Base-by-base conservation (phyloP, 1,140 invertebrate species). In the Polypedilum vanderplanki region DNA sequence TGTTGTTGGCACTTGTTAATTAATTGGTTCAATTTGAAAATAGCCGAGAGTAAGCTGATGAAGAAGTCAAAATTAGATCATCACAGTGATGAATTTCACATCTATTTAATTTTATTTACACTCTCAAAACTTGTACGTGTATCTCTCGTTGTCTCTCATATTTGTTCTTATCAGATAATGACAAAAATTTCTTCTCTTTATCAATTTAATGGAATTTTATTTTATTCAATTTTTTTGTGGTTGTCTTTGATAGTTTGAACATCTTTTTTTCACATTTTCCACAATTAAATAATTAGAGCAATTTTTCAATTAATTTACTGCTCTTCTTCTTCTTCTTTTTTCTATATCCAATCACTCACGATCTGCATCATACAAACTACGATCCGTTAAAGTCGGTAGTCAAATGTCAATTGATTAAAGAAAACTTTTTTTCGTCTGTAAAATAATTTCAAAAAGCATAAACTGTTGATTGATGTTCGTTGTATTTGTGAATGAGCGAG, bases 11-110 rank as follows among this genome's bases (percentile, higher is more conserved):
- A 70, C 65, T 70, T 22, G 65, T 70, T 70, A 70, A 70, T 70
- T 70, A 70, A 70, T 70, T 70, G 18, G 65, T 18, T 70, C 65
- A 70, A 70, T 70, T 70, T 70, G 20, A 70, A 33, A 33, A 33
- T 7, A n/a, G 12, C 46, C 46, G 12, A n/a, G 12, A n/a, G 4
- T 57, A 57, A n/a, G 2, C 41, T 12, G 2, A 46, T 46, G 41
- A 12, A 46, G 12, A n/a, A 57, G 46, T 15, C 46, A 70, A 70
- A 70, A 70, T 70, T n/a, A 70, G 65, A 18, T 70, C 65, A 70
- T 70, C 65, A 22, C 17, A 20, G 17, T 20, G 20, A 70, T 9
- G 18, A 70, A 18, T 70, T 20, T 70, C 17, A 18, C 7, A 17
- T 67, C 17, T 67, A 8, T 67, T 67, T 20, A 33, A 8, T 67